These are phyloP conservation scores for Pseudopodoces humilis DNA, from an alignment of 2,113 vertebrate genomes.

Conservation along the genomic window DNA sequence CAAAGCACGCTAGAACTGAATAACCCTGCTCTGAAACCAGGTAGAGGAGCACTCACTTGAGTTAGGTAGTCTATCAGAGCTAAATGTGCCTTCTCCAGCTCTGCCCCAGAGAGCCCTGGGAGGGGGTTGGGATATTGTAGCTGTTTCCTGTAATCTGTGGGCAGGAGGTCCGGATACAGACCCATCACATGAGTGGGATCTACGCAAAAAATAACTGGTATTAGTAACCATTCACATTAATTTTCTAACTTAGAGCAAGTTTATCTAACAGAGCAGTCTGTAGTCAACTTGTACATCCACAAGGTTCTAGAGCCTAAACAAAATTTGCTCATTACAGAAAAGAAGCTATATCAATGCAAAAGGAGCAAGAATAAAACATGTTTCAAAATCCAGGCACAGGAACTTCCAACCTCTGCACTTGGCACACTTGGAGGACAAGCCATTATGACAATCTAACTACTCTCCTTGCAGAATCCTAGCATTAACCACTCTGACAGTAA, in stretches of 20 bases:
- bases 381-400: neutral
- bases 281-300: neutral
- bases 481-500: neutral
- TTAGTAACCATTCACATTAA: conserved; percentile 14
- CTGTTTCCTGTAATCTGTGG: conserved; percentile 94
- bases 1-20: neutral
- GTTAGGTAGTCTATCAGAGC: conserved; percentile 98
- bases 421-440: neutral
- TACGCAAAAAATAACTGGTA: conserved; percentile 56
- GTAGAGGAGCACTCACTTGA: conserved; percentile 77
- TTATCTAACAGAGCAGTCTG: neutral
- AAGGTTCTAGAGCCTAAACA: neutral
- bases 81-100: conserved; percentile 94
- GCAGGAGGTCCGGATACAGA: conserved; percentile 95
- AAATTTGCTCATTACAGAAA: neutral
- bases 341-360: neutral
- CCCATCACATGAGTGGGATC: conserved; percentile 99
- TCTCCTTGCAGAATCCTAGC: neutral
- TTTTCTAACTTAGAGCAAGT: neutral
- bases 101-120: conserved; percentile 88
- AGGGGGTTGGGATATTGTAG: conserved; percentile 95
- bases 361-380: neutral
- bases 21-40: neutral
- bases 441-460: neutral
- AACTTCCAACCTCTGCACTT: neutral